Base-by-base conservation (phyloP, 2,797 vertebrate genomes). In the Tympanoctomys barrerae region DNA sequence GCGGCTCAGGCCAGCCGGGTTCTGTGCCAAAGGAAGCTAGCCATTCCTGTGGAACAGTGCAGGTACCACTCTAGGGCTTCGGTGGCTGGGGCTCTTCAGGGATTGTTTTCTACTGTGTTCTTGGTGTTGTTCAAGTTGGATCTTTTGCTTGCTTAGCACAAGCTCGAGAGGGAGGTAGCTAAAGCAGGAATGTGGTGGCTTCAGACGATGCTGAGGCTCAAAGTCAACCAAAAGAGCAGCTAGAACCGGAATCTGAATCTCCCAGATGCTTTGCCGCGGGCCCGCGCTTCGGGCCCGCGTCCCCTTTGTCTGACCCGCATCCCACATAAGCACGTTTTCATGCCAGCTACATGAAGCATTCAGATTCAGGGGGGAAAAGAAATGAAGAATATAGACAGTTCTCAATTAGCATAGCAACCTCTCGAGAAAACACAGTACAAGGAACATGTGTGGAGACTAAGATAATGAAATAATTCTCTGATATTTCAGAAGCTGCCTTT, bases 1-100 rank as follows among this genome's bases (percentile, higher is more conserved):
- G 78, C 0, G 31, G 59, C 33, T 78, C 12, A 0, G 14, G 28
- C 7, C 1, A 3, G 11, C 28, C 1, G 13, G 26, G 1, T 21
- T 66, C n/a, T 52, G 49, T 62, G 14, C 19, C 4, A n/a, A 80
- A 64, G 14, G 28, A 88, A 62, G 8, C 2, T 2, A 33, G 0
- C 2, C 57, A 8, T 70, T 24, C 13, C 39, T 24, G 0, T 1
- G 8, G 19, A 68, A 57, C 0, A 42, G 14, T 13, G 5, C 1
- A 52, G 39, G 42, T 12, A n/a, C 10, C 18, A 0, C 0, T 0
- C 7, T 49, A 3, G 24, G 9, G 7, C 7, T 14, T 19, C 52
- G 1, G 1, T 21, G 42, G 8, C 0, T 2, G 22, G 2, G 24
- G 5, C 26, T 78, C 86, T 49, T 52, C 22, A 3, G 39, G 26